Percentiles rank a stretch among this genome's conserved stretches.
phyloP scores from a whole-genome alignment of 2,113 vertebrate genomes.

The Hymenochirus boettgeri region DNA sequence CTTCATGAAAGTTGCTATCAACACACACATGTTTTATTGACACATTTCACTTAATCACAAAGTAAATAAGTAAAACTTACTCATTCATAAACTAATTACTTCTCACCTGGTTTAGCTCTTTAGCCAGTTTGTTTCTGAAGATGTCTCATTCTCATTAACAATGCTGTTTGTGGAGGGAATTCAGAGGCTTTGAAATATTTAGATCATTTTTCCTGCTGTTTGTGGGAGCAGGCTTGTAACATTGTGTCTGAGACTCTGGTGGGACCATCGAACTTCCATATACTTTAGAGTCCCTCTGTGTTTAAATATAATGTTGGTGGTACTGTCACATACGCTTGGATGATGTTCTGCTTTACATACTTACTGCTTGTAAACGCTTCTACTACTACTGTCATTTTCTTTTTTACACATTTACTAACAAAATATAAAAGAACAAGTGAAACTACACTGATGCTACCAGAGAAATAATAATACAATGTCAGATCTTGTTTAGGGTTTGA shows the following conservation, averaged over 20 bases:
- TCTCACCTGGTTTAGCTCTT: constrained; percentile 63
- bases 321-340: constrained; percentile 67
- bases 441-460: constrained; percentile 63
- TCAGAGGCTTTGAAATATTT: constrained; percentile 57
- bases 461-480: constrained; percentile 76
- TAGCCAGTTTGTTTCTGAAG: constrained; percentile 46
- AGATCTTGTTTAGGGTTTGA: constrained; percentile 61
- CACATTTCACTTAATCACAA: too few relatives aligned
- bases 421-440: constrained; percentile 58
- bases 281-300: constrained; percentile 84
- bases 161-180: constrained; percentile 52
- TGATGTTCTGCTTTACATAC: constrained; percentile 52
- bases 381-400: constrained; percentile 46
- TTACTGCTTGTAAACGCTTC: too few relatives aligned
- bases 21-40: too few relatives aligned
- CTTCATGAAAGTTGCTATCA: too few relatives aligned
- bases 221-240: constrained; percentile 73
- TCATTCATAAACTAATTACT: too few relatives aligned
- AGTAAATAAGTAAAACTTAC: too few relatives aligned
- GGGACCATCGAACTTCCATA: constrained; percentile 85
- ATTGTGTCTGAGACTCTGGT: constrained; percentile 72
- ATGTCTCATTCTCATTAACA: constrained; percentile 44
- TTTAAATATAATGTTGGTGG: constrained; percentile 81
- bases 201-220: constrained; percentile 69
- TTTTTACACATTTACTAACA: constrained; percentile 61